Evolutionary conservation across 2,113 vertebrate genomes (phyloP), one percentile per base, ranked within the genome.

Genomic region (Todiramphus chloris): DNA sequence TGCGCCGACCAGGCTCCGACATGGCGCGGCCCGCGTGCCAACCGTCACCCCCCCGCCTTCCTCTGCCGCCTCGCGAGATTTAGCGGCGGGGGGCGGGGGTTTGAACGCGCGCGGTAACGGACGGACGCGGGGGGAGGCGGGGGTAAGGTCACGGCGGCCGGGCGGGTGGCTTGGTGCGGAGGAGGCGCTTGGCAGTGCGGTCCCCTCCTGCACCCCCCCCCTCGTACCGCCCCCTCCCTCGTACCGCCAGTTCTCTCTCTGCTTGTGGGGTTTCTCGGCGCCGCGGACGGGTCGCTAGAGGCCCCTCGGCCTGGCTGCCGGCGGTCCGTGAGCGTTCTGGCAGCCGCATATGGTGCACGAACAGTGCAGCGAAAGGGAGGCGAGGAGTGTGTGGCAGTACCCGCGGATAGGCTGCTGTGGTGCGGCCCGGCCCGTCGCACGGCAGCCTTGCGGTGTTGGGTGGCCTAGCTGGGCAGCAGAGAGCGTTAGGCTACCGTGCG

Each of bases 21-120:
- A 94, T 91, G 95, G 97, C 91, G 83, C 28, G 35, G 41, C 64
- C 37, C 76, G 76, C 79, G 68, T 72, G 46, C n/a, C 93, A 11
- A 66, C 72, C 3, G 6, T 59, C 44, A 17, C n/a, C 44, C 44
- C 44, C 44, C 18, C 44, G 41, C 44, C 44, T 14, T 14, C 12
- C 41, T 43, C 41, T 15, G 41, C 44, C 9, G 14, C 67, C 85
- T 97, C 97, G 97, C 97, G 97, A 97, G 80, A 81, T 25, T 91
- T 92, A 28, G 18, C 10, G 48, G 37, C 10, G n/a, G 21, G 23
- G 27, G 13, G 19, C 9, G n/a, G n/a, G n/a, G 11, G 33, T 30
- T 74, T 31, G 55, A 80, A 25, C 37, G 53, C 10, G 35, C 62
- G 46, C 44, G 51, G 59, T 28, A 33, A 18, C 17, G 5, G 13